These are phyloP conservation scores for Zoroaster sp. DNA, from an alignment of 53 echinoderm and acorn worm species.

Conservation along the genomic window DNA sequence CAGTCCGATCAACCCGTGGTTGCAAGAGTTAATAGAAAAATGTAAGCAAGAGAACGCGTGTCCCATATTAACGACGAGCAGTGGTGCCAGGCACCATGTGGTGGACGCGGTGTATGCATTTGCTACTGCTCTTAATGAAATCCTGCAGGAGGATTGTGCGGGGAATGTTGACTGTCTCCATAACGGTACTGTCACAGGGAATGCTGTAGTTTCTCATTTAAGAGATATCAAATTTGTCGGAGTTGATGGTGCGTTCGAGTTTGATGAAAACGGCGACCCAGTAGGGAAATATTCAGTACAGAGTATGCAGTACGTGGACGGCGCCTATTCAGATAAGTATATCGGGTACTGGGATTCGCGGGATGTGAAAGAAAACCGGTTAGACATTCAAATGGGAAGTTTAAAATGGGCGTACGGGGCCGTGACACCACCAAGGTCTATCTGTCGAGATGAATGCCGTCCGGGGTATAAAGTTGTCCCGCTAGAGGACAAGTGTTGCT, in stretches of 20 bases:
- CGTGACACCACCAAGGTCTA: slow-evolving; percentile 25
- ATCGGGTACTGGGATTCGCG: slow-evolving; percentile 52
- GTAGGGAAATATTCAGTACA: slow-evolving; percentile 43
- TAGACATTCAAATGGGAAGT: not conserved
- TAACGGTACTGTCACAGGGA: slow-evolving; percentile 26
- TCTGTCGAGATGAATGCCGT: slow-evolving; percentile 34
- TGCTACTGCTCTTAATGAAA: slow-evolving; percentile 29
- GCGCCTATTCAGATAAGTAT: not conserved
- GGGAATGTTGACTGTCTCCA: not conserved
- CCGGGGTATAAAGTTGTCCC: slow-evolving; percentile 49
- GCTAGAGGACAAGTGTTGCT: slow-evolving; percentile 48
- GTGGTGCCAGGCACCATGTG: not conserved
- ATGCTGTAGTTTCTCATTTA: slow-evolving; percentile 22
- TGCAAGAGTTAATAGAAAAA: not conserved
- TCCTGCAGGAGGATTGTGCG: slow-evolving; percentile 49
- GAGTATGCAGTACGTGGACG: slow-evolving; percentile 6
- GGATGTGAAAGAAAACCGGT: not conserved
- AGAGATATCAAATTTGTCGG: slow-evolving; percentile 29
- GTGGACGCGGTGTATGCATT: slow-evolving; percentile 46
- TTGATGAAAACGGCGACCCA: slow-evolving; percentile 58
- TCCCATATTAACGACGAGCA: not conserved
- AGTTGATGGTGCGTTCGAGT: slow-evolving; percentile 28
- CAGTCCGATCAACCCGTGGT: slow-evolving; percentile 5
- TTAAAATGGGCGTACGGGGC: not conserved
- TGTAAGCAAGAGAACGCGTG: not conserved